phyloP scores from a whole-genome alignment of 2,113 vertebrate genomes.

The Pelecanoides urinatrix region DNA sequence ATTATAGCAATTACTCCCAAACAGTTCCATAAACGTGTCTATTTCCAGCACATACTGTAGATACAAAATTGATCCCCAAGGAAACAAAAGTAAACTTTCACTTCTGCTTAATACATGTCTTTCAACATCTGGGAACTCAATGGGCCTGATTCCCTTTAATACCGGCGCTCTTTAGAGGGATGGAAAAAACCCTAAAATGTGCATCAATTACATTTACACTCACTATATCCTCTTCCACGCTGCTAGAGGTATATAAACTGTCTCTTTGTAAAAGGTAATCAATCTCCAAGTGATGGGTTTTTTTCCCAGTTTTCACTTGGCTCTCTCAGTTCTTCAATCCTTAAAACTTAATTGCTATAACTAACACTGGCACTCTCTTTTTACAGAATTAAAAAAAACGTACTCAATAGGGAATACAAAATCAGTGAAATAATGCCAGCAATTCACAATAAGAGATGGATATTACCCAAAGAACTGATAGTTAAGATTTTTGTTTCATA shows the following conservation, averaged over 20 bases:
- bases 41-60: constrained; percentile 2
- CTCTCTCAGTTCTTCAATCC: neutral
- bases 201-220: neutral
- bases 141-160: neutral
- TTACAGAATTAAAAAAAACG: neutral
- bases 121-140: neutral
- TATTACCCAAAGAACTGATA: neutral
- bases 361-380: neutral
- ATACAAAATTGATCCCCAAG: constrained; percentile 19
- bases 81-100: constrained; percentile 25
- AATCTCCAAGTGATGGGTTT: neutral
- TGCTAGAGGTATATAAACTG: neutral
- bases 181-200: neutral
- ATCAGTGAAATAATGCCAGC: neutral
- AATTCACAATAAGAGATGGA: neutral
- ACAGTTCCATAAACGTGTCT: constrained; percentile 23
- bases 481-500: neutral
- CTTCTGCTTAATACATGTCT: neutral
- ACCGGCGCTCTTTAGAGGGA: neutral
- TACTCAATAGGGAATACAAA: neutral
- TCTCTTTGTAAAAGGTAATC: neutral
- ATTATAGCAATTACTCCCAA: constrained; percentile 38
- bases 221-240: neutral
- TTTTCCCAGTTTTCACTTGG: neutral
- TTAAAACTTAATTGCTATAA: neutral